Base-by-base conservation (phyloP, 2,888 invertebrate genomes). In the Noctua comes region DNA sequence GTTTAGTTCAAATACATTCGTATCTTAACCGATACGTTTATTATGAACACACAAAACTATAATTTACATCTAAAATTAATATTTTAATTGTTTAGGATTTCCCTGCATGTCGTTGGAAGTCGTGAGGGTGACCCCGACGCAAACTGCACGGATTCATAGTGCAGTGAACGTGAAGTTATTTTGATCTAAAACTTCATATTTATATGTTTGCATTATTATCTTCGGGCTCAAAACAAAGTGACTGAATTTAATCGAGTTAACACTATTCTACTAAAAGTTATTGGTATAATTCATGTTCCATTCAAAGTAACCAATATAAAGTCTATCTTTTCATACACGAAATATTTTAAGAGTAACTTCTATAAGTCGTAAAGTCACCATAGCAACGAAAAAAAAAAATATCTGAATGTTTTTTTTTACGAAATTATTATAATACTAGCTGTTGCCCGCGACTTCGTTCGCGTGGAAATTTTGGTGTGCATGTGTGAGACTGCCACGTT, bases 211-310 rank as follows among this genome's bases (percentile, higher is more conserved):
- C 62, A 76, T 69, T 72, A 79, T 77, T 77, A 68, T 65, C 43
- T 73, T 71, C 71, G 75, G 81, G 77, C 73, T 72, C 82, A 71
- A 24, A 24, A 31, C 54, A 84, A 80, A 65, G 65, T 73, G 65
- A 80, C 54, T 84, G 36, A 54, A 64, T 76, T 40, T 54, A 73
- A 72, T 40, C 65, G 16, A 66, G 46, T 27, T 48, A 57, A 43
- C 27, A 54, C 21, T 69, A 73, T 69, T 69, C 40, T 59, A 65
- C 64, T 75, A 83, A 75, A 72, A 51, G 43, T 21, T 36, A 27
- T 46, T 64, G 43, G 62, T 40, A 16, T 82, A 72, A 43, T 59
- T 62, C 18, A 73, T 78, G 78, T 82, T 72, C 11, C 68, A 51
- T 73, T 51, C 13, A 68, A 80, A 54, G 59, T 71, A 71, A 82